phyloP scores from a whole-genome alignment of 2,797 vertebrate genomes.

The Diceros bicornis region DNA sequence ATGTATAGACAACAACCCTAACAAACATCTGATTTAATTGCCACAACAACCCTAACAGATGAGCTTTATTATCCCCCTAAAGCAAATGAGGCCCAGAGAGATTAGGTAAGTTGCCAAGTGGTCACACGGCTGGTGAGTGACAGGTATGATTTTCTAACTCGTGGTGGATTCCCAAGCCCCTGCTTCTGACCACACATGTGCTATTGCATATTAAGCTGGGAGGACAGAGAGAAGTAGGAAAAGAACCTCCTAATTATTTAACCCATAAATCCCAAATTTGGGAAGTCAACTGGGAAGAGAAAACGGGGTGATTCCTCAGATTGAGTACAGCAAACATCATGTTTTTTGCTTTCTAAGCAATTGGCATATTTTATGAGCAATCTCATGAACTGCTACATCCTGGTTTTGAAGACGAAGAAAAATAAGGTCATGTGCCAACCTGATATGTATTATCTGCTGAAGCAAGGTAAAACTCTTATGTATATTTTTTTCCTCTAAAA shows the following conservation, averaged over 20 bases:
- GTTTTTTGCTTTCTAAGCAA: slow-evolving; percentile 33
- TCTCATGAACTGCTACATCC: background rate
- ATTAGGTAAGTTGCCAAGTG: background rate
- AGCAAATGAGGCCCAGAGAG: background rate
- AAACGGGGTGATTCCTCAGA: background rate
- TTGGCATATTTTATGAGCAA: slow-evolving; percentile 34
- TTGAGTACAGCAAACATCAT: background rate
- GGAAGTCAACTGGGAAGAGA: background rate
- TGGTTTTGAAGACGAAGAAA: slow-evolving; percentile 62
- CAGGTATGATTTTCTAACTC: background rate
- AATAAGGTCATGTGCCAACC: slow-evolving; percentile 31
- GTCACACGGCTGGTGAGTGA: background rate
- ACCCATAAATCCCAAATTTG: background rate
- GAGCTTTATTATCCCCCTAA: background rate
- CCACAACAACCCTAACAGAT: background rate
- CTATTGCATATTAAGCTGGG: background rate
- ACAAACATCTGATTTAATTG: background rate
- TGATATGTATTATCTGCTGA: slow-evolving; percentile 60
- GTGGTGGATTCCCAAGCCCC: background rate
- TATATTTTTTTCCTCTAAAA: slow-evolving; percentile 62
- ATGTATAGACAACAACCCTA: background rate
- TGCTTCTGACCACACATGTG: background rate
- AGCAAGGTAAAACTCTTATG: slow-evolving; percentile 67
- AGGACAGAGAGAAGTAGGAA: background rate
- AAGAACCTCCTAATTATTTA: background rate